Conservation (phyloP, 2,888 invertebrate genomes). For the Leucophora obtusa region DNA sequence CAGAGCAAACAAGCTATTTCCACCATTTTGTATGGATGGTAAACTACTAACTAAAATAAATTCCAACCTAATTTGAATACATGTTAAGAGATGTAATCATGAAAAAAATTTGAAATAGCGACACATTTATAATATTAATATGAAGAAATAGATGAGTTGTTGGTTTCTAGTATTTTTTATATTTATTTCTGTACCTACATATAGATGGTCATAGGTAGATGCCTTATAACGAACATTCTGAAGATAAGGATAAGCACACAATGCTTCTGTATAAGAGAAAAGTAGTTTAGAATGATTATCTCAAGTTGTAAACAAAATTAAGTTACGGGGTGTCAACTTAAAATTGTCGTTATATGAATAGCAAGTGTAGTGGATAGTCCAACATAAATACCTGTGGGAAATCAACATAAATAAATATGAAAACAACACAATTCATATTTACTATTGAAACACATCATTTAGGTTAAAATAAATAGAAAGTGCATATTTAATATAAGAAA, state of each 20-base stretch:
- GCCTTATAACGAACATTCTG: too few relatives aligned
- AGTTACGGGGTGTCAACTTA: too few relatives aligned
- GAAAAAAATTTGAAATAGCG: constrained; percentile 13
- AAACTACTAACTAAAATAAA: background rate
- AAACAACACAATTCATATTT: constrained; percentile 50
- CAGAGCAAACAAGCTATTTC: too few relatives aligned
- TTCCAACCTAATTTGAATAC: background rate
- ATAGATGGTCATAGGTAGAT: background rate
- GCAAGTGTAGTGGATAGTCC: constrained; percentile 33
- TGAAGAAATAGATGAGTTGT: constrained; percentile 1
- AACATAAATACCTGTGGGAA: constrained; percentile 61
- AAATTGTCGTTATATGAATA: constrained; percentile 8
- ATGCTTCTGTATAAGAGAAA: too few relatives aligned
- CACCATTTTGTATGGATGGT: too few relatives aligned
- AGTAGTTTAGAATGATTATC: too few relatives aligned
- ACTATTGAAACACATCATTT: constrained; percentile 48
- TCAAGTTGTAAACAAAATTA: too few relatives aligned
- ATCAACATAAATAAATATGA: constrained; percentile 63
- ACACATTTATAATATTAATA: constrained; percentile 35
- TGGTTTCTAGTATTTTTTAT: background rate
- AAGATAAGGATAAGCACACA: too few relatives aligned
- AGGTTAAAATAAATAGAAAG: constrained; percentile 23
- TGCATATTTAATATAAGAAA: background rate
- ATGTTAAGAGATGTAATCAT: background rate
- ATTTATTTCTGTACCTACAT: background rate